These are phyloP conservation scores for Brachionus asplanchnoidis DNA, from an alignment of 1,140 invertebrate species.

Conservation along the genomic window DNA sequence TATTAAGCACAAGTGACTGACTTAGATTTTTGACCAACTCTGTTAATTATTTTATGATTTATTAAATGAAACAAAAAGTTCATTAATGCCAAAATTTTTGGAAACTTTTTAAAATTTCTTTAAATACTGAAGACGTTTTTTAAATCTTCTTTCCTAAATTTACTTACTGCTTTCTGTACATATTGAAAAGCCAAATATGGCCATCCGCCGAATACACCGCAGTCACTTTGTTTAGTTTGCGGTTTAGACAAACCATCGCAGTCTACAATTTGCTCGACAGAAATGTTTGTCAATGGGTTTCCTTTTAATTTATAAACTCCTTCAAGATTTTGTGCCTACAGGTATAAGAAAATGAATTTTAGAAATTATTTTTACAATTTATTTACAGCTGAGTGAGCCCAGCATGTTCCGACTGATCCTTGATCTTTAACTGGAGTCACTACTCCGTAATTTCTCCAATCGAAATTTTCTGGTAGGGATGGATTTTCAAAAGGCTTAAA, in stretches of 20 bases:
- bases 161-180: slow-evolving; percentile 47
- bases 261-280: slow-evolving; percentile 53
- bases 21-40: too few relatives aligned
- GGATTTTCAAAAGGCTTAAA: neutral
- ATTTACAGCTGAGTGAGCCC: slow-evolving; percentile 49
- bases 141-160: neutral
- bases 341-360: neutral
- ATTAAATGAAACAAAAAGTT: too few relatives aligned
- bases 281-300: slow-evolving; percentile 49
- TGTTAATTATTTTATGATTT: too few relatives aligned
- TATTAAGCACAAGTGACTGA: too few relatives aligned
- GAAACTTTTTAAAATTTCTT: too few relatives aligned
- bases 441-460: slow-evolving; percentile 53
- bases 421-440: slow-evolving; percentile 59
- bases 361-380: neutral
- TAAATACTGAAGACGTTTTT: neutral
- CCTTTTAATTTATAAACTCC: slow-evolving; percentile 48
- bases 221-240: slow-evolving; percentile 45
- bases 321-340: slow-evolving; percentile 49
- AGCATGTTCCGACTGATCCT: slow-evolving; percentile 51
- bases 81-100: too few relatives aligned
- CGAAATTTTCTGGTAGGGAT: neutral
- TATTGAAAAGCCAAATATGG: slow-evolving; percentile 52
- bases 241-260: slow-evolving; percentile 48
- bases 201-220: slow-evolving; percentile 53